phyloP scores from a whole-genome alignment of 2,797 vertebrate genomes.

The Sebastes itinus region DNA sequence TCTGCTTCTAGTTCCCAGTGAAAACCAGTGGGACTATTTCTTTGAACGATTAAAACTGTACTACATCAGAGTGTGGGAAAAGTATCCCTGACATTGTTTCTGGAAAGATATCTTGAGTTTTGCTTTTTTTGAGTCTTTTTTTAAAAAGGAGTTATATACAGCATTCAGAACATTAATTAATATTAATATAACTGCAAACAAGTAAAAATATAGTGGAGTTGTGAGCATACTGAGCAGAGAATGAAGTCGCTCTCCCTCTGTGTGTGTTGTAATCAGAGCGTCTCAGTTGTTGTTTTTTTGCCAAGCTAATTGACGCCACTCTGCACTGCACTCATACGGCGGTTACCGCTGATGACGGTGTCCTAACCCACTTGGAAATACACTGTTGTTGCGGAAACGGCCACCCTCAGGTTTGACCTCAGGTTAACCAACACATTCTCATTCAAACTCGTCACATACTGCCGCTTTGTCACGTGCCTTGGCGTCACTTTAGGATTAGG shows the following conservation, averaged over 20 bases:
- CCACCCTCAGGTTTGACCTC: background rate
- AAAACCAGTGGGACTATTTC: background rate
- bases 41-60: background rate
- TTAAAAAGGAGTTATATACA: background rate
- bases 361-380: no score
- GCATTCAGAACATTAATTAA: background rate
- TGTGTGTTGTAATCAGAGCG: no score
- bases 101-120: background rate
- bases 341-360: background rate
- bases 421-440: no score
- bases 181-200: background rate
- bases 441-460: no score
- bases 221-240: background rate
- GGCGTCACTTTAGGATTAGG: no score
- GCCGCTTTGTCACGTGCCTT: no score
- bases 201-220: background rate
- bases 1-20: background rate
- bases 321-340: background rate
- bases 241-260: background rate
- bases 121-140: background rate
- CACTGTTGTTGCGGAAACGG: background rate
- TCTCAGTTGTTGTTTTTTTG: no score
- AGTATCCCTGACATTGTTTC: background rate
- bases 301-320: background rate
- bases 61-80: background rate